Conservation (phyloP, 92 coral and sea anemone species). For the Paramuricea clavata region DNA sequence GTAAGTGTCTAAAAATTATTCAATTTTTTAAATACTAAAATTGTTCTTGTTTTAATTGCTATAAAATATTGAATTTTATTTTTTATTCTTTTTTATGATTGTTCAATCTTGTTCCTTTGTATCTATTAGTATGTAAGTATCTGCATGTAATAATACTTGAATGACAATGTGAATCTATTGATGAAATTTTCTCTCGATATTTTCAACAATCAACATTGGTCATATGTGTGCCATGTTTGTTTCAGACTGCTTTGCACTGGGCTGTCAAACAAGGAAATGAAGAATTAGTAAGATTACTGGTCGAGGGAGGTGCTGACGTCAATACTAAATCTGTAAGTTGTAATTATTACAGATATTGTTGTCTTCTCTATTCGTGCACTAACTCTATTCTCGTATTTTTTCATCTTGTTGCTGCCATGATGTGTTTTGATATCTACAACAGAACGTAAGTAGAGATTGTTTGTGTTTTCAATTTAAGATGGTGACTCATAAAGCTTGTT, state of each 20-base stretch:
- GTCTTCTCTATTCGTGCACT: not conserved
- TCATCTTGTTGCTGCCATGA: not conserved
- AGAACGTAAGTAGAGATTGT: conserved; percentile 12
- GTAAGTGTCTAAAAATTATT: not conserved
- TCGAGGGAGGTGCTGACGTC: conserved; percentile 70
- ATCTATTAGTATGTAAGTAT: conserved; percentile 23
- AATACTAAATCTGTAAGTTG: conserved; percentile 65
- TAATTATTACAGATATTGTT: not conserved
- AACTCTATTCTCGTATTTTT: not conserved
- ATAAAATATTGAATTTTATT: not conserved
- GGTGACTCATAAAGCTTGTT: too few relatives aligned
- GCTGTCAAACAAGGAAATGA: conserved; percentile 84
- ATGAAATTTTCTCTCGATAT: not conserved
- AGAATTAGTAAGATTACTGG: conserved; percentile 67
- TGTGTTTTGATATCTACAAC: not conserved
- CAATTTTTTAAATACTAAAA: too few relatives aligned
- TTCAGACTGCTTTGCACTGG: conserved; percentile 87
- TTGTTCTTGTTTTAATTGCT: not conserved
- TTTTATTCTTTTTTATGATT: not conserved
- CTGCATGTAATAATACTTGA: not conserved
- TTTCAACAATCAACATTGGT: not conserved
- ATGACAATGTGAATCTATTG: not conserved
- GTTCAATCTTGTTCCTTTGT: not conserved
- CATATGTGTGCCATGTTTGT: too few relatives aligned
- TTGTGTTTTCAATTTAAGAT: not conserved